Base-by-base conservation (phyloP, 2,113 vertebrate species). In the Salvelinus namaycush region DNA sequence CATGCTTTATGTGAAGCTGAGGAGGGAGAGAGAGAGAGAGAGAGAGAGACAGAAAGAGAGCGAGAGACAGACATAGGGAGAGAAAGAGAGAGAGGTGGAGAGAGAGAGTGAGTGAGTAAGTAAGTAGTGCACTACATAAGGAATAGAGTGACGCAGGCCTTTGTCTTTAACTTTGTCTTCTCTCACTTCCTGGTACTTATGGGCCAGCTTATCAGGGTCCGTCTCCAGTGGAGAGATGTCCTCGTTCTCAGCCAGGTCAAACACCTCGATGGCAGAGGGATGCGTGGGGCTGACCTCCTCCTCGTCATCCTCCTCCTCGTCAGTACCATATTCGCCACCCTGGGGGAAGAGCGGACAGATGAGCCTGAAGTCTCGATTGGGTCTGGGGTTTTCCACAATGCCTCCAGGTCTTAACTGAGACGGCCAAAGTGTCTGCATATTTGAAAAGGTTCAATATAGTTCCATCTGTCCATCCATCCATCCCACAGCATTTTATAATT, bases 1-100 rank as follows among this genome's bases (percentile, higher is more conserved):
- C 97, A 0, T 99, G 97, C 69, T 99, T 99, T 91, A 99, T 99
- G 89, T 98, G 97, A 78, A 99, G 95, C 97, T 99, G 85, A 11
- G 48, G 24, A 76, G 54, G 82, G 59, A 72, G 76, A 26, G 8
- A 9, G 39, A 44, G 8, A 9, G 39, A 9, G 39, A 44, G 39
- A 9, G 8, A 44, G 1, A 1, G 5, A 1, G 39, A 44, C 1
- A 44, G 1, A 11, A 0, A 11, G 9, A 44, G 7, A 2, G 2
- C 2, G 0, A 44, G 39, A 11, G 9, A 11, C 2, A 11, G 8
- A 11, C 2, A 11, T 0, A 11, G 8, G 11, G 8, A 11, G 8
- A 44, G 9, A 44, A 0, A 11, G 0, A 9, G 7, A 9, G 7
- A 2, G 8, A 34, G 31, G 84, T 6, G 34, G 22, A 76, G 51